Conservation (phyloP, 2,113 vertebrate species). For the Hydrochoerus hydrochaeris region DNA sequence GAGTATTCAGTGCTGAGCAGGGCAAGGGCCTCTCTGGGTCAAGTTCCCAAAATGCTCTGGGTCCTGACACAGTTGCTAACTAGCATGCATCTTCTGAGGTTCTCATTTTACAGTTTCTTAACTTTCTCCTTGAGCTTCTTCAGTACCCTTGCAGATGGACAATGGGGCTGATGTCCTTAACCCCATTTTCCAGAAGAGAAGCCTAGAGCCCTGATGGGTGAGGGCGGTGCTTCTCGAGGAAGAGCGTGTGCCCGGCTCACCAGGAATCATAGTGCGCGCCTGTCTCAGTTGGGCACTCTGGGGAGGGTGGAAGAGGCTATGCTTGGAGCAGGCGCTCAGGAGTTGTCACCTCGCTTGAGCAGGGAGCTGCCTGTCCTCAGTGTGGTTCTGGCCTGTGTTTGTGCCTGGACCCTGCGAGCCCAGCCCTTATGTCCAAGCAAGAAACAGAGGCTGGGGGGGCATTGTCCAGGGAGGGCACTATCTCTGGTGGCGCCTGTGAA, state of each 20-base stretch:
- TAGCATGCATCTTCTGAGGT: not conserved
- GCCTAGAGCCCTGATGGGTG: not conserved
- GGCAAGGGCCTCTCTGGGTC: not conserved
- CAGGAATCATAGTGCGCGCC: not conserved
- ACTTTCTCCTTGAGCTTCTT: not conserved
- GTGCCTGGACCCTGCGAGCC: not conserved
- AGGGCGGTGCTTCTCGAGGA: not conserved
- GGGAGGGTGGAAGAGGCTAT: not conserved
- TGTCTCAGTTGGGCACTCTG: not conserved
- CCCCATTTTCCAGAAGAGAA: not conserved
- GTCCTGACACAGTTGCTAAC: not conserved
- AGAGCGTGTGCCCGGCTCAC: not conserved
- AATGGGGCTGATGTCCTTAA: not conserved
- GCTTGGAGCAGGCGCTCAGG: not conserved
- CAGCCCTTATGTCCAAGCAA: too few species aligned
- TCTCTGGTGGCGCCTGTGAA: not conserved
- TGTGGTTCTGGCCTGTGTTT: not conserved
- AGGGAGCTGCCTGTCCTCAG: not conserved
- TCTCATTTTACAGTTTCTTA: not conserved
- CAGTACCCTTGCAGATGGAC: not conserved
- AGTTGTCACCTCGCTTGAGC: not conserved
- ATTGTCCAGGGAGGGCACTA: not conserved
- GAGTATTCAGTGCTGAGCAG: not conserved
- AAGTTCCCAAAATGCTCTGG: not conserved
- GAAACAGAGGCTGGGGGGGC: not conserved